phyloP scores from a whole-genome alignment of 2,888 invertebrate genomes.

The Acleris holmiana region DNA sequence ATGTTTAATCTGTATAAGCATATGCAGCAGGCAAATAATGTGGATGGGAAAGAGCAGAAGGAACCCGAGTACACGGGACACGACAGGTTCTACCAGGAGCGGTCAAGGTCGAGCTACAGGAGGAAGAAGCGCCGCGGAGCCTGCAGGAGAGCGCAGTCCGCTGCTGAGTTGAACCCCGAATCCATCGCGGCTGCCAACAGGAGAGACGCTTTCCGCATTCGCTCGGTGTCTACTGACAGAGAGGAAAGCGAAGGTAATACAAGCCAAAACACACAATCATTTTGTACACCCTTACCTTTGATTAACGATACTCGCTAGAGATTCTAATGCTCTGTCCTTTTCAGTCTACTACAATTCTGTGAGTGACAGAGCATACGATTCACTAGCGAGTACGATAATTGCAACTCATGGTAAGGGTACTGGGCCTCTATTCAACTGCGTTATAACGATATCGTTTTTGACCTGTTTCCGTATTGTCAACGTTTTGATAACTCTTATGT shows the following conservation, averaged over 20 bases:
- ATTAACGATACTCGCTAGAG: too few relatives aligned
- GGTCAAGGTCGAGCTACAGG: constrained; percentile 79
- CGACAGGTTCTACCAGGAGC: constrained; percentile 90
- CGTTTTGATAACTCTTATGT: too few relatives aligned
- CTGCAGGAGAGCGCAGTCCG: constrained; percentile 88
- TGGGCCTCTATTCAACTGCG: too few relatives aligned
- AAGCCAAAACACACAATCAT: too few relatives aligned
- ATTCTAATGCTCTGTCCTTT: too few relatives aligned
- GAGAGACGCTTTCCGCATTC: constrained; percentile 85
- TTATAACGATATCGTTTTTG: too few relatives aligned
- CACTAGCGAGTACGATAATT: too few relatives aligned
- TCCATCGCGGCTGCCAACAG: constrained; percentile 86
- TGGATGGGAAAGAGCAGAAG: constrained; percentile 79
- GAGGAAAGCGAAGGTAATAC: constrained; percentile 81
- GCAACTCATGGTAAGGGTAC: too few relatives aligned
- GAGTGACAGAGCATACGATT: too few relatives aligned
- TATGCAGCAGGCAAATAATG: constrained; percentile 83
- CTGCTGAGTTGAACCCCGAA: constrained; percentile 86
- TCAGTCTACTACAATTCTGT: too few relatives aligned
- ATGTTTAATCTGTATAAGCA: constrained; percentile 92
- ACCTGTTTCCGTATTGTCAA: too few relatives aligned
- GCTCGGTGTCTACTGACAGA: constrained; percentile 87
- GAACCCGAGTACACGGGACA: constrained; percentile 89
- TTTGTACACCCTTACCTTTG: too few relatives aligned
- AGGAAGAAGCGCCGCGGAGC: constrained; percentile 84